phyloP scores from a whole-genome alignment of 2,113 vertebrate genomes.

The Pampusana beccarii region DNA sequence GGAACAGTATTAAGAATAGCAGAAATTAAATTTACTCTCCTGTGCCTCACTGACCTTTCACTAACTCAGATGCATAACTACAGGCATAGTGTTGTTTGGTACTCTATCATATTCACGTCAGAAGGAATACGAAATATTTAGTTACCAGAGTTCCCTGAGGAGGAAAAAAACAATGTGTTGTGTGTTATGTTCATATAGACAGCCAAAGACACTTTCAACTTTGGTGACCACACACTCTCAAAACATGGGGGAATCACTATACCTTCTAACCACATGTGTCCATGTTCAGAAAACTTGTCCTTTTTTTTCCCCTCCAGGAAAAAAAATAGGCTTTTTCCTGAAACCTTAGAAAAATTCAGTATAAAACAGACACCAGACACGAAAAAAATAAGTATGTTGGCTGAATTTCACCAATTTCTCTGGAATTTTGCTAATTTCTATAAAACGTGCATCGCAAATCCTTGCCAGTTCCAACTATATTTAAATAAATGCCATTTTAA shows the following conservation, averaged over 20 bases:
- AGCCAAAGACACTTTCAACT: not conserved
- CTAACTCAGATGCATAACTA: not conserved
- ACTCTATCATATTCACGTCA: not conserved
- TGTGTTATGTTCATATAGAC: not conserved
- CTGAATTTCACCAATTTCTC: not conserved
- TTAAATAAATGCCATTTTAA: not conserved
- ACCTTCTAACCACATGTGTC: not conserved
- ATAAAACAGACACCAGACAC: not conserved
- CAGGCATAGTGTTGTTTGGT: not conserved
- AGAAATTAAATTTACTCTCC: not conserved
- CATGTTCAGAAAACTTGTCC: not conserved
- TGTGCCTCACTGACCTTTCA: not conserved
- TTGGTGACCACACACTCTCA: not conserved
- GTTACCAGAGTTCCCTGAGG: not conserved
- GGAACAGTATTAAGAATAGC: not conserved
- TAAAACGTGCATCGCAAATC: not conserved
- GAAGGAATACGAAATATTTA: not conserved
- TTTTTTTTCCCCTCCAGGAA: not conserved
- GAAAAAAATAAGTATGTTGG: not conserved
- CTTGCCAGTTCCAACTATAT: not conserved
- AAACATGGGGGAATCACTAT: not conserved
- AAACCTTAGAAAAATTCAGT: not conserved
- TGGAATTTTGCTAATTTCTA: not conserved
- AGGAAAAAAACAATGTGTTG: too few species aligned
- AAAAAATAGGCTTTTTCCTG: too few species aligned